These are phyloP conservation scores for Pampus argenteus DNA, from an alignment of 2,797 vertebrate species.

Conservation along the genomic window DNA sequence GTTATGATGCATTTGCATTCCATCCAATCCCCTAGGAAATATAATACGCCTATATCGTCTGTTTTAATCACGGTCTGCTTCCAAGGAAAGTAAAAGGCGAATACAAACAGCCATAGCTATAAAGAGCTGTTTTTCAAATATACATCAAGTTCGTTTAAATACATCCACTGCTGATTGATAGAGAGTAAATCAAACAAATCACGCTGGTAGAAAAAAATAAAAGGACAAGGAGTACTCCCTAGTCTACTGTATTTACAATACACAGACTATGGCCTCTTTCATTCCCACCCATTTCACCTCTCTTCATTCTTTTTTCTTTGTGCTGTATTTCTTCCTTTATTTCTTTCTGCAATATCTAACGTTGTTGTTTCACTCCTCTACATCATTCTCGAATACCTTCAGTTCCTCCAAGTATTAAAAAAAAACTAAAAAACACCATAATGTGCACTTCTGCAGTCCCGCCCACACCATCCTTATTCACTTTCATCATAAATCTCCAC, in stretches of 20 bases:
- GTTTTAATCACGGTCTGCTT: conserved; percentile 81
- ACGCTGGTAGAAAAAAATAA: conserved; percentile 54
- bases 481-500: conserved; percentile 73
- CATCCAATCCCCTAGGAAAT: conserved; percentile 81
- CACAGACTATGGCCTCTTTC: conserved; percentile 43
- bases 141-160: conserved; percentile 74
- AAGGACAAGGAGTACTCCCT: conserved; percentile 45
- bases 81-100: conserved; percentile 80
- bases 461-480: conserved; percentile 67
- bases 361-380: conserved; percentile 40
- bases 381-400: conserved; percentile 45
- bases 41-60: conserved; percentile 81
- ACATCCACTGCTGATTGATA: conserved; percentile 72
- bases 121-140: conserved; percentile 74
- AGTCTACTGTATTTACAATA: conserved; percentile 60
- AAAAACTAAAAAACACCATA: conserved; percentile 39
- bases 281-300: conserved; percentile 39
- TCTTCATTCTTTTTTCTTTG: conserved; percentile 16
- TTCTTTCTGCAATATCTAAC: conserved; percentile 35
- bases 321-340: conserved; percentile 41
- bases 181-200: conserved; percentile 77
- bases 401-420: conserved; percentile 49
- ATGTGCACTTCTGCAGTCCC: conserved; percentile 66
- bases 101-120: conserved; percentile 74
- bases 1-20: conserved; percentile 86